A percentile compares a stretch with the other conserved stretches of the same genome.
phyloP scores from a whole-genome alignment of 1,140 invertebrate genomes.

The Asbolus verrucosus region DNA sequence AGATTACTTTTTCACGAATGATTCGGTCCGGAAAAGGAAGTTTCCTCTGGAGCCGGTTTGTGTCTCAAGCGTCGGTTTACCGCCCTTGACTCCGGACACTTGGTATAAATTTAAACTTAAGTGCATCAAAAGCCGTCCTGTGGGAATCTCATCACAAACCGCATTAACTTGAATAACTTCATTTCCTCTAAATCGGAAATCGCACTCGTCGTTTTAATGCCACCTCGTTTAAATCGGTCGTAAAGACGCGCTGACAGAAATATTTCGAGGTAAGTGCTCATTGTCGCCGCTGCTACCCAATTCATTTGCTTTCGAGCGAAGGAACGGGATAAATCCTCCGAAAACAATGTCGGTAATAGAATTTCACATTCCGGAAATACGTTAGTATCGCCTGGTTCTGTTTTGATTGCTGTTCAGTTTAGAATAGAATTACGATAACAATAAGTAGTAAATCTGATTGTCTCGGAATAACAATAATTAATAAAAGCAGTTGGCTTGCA shows the following conservation, averaged over 20 bases:
- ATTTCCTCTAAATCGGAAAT: slow-evolving; percentile 23
- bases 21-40: slow-evolving; percentile 48
- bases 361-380: background rate
- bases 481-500: slow-evolving; percentile 26
- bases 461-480: slow-evolving; percentile 26
- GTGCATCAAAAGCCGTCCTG: background rate
- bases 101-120: slow-evolving; percentile 17
- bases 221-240: no score
- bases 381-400: background rate
- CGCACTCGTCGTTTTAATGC: background rate
- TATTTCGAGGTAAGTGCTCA: no score
- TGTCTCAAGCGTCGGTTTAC: slow-evolving; percentile 27
- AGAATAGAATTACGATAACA: slow-evolving; percentile 22
- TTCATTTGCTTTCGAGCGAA: no score
- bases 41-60: slow-evolving; percentile 45
- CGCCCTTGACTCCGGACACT: slow-evolving; percentile 29
- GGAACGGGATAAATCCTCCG: no score
- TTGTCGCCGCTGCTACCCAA: no score
- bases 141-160: slow-evolving; percentile 15
- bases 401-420: slow-evolving; percentile 25
- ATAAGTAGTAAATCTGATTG: slow-evolving; percentile 26
- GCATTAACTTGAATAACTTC: slow-evolving; percentile 11
- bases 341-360: background rate
- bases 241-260: background rate
- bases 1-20: slow-evolving; percentile 42